phyloP scores from a whole-genome alignment of 2,888 invertebrate species.

The Phytoseiulus persimilis region DNA sequence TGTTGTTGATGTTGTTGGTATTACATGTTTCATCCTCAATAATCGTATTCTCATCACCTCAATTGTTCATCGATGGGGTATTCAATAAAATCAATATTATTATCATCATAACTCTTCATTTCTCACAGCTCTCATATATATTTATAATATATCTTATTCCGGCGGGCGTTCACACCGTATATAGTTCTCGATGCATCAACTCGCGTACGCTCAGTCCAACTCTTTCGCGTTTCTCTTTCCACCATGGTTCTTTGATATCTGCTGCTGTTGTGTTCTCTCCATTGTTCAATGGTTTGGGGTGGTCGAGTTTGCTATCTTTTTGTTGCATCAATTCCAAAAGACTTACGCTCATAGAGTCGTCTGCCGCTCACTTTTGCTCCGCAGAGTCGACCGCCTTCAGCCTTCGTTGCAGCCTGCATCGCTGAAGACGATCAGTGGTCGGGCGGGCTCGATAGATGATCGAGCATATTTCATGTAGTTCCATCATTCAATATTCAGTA shows the following conservation, averaged over 20 bases:
- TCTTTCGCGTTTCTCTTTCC: neutral
- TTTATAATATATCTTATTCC: neutral
- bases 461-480: neutral
- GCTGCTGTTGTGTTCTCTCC: neutral
- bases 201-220: neutral
- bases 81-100: neutral
- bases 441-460: neutral
- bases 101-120: neutral
- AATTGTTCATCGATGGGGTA: neutral
- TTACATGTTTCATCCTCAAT: neutral
- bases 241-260: neutral
- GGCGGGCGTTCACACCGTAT: neutral
- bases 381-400: neutral
- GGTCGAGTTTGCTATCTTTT: neutral
- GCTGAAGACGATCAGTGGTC: no score
- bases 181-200: neutral
- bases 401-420: neutral
- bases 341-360: neutral
- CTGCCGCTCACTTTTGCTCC: neutral
- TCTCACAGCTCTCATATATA: neutral
- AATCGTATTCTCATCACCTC: neutral
- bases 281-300: neutral
- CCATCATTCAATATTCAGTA: neutral
- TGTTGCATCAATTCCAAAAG: neutral
- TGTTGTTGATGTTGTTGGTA: neutral